These are phyloP conservation scores for Selene dorsalis DNA, from an alignment of 2,797 vertebrate genomes.

Conservation along the genomic window DNA sequence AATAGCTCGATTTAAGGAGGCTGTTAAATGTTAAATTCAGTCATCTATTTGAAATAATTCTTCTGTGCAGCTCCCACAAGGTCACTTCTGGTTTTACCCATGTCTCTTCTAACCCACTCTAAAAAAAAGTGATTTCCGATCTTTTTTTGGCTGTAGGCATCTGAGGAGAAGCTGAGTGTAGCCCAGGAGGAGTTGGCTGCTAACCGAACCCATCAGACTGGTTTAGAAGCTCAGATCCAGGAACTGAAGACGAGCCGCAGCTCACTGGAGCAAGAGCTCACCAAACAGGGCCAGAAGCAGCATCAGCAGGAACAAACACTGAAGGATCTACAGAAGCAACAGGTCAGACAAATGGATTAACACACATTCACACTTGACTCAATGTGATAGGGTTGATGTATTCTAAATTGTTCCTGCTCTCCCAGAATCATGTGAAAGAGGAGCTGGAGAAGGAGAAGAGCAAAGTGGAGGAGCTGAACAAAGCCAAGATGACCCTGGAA, in stretches of 20 bases:
- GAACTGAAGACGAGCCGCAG: slow-evolving; percentile 84
- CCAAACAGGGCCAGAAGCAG: slow-evolving; percentile 85
- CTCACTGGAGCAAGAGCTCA: slow-evolving; percentile 85
- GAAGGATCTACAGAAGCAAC: slow-evolving; percentile 88
- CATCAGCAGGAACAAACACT: slow-evolving; percentile 86
- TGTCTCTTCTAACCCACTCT: not conserved
- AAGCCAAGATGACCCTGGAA: slow-evolving; percentile 86
- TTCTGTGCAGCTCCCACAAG: not conserved
- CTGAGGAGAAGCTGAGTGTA: slow-evolving; percentile 90
- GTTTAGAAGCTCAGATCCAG: slow-evolving; percentile 88
- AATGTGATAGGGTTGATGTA: not conserved
- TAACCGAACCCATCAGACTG: slow-evolving; percentile 89
- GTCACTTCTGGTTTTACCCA: not conserved
- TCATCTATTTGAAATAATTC: not conserved
- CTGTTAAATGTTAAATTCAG: not conserved
- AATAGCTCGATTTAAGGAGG: not conserved
- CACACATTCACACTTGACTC: not conserved
- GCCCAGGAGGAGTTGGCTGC: slow-evolving; percentile 93
- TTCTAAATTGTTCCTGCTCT: not conserved
- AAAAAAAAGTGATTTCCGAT: not conserved
- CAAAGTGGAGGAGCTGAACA: slow-evolving; percentile 87
- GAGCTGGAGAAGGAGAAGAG: slow-evolving; percentile 89
- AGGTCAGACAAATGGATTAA: slow-evolving; percentile 78
- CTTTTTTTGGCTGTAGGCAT: slow-evolving; percentile 77
- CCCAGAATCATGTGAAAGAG: slow-evolving; percentile 87